phyloP scores from a whole-genome alignment of 2,797 vertebrate species.

The Fistularia tabacaria region DNA sequence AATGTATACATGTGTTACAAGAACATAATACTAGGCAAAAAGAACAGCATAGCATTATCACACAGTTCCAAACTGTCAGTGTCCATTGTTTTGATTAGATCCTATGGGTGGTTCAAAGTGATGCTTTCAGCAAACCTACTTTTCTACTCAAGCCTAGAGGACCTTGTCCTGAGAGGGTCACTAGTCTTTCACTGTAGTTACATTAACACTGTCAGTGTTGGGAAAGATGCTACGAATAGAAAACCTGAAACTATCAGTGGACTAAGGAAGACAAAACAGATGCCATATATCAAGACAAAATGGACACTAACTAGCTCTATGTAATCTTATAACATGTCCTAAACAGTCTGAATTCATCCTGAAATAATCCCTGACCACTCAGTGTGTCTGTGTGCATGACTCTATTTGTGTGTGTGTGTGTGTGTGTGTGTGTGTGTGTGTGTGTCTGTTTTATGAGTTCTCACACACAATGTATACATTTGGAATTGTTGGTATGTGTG shows the following conservation, averaged over 20 bases:
- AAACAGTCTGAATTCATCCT: constrained; percentile 70
- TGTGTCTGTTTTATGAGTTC: constrained; percentile 16
- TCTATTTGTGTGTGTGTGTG: constrained; percentile 18
- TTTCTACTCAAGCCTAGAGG: constrained; percentile 51
- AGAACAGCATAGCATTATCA: constrained; percentile 69
- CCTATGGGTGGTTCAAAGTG: constrained; percentile 54
- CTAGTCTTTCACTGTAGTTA: constrained; percentile 57
- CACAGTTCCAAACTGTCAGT: constrained; percentile 60
- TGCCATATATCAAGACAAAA: constrained; percentile 65
- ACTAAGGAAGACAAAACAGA: constrained; percentile 71
- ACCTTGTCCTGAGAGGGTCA: constrained; percentile 59
- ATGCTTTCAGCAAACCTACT: constrained; percentile 57
- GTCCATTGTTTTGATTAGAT: constrained; percentile 58
- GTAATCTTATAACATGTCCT: constrained; percentile 60
- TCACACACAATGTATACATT: constrained; percentile 42
- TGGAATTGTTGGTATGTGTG: constrained; percentile 55
- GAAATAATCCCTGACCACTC: constrained; percentile 72
- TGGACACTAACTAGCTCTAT: constrained; percentile 64
- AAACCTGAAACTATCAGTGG: constrained; percentile 65
- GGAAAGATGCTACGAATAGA: constrained; percentile 62
- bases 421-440: constrained; percentile 2
- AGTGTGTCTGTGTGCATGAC: constrained; percentile 28
- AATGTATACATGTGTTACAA: constrained; percentile 75
- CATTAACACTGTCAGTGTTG: constrained; percentile 60
- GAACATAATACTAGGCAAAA: constrained; percentile 74